A percentile compares a stretch with the other conserved stretches of the same genome.
Evolutionary conservation across 2,888 invertebrate species (phyloP).

Genomic region (Ochlodes sylvanus): DNA sequence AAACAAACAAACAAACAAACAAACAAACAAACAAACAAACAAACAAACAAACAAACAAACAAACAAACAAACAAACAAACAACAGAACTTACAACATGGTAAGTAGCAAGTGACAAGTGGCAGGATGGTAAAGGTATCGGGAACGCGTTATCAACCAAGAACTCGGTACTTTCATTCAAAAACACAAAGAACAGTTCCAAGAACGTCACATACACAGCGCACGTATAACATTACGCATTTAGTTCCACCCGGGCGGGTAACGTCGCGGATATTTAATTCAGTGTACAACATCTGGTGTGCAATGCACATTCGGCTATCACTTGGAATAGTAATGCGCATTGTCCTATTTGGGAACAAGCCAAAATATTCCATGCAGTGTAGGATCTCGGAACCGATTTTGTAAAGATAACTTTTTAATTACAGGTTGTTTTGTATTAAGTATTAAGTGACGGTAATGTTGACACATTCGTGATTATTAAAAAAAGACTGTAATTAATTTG

Average conservation of each 20-base stretch:
- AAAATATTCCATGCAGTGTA: conserved; percentile 48
- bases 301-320: conserved; percentile 46
- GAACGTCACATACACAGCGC: conserved; percentile 1
- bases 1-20: too few species aligned
- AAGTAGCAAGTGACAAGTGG: too few species aligned
- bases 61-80: too few species aligned
- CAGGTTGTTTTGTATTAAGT: too few species aligned
- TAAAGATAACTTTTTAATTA: neutral
- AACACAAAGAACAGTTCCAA: neutral
- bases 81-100: too few species aligned
- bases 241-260: conserved; percentile 5
- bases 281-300: conserved; percentile 24
- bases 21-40: too few species aligned
- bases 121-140: too few species aligned
- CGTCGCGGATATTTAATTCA: conserved; percentile 27
- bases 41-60: too few species aligned
- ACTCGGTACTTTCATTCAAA: neutral
- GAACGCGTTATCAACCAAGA: too few species aligned
- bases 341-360: conserved; percentile 66
- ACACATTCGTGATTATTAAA: too few species aligned
- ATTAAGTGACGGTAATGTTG: too few species aligned
- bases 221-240: conserved; percentile 25
- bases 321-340: conserved; percentile 60
- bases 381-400: conserved; percentile 47
- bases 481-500: neutral